Evolutionary conservation across 2,113 vertebrate species (phyloP).

Genomic region (Pungitius pungitius): DNA sequence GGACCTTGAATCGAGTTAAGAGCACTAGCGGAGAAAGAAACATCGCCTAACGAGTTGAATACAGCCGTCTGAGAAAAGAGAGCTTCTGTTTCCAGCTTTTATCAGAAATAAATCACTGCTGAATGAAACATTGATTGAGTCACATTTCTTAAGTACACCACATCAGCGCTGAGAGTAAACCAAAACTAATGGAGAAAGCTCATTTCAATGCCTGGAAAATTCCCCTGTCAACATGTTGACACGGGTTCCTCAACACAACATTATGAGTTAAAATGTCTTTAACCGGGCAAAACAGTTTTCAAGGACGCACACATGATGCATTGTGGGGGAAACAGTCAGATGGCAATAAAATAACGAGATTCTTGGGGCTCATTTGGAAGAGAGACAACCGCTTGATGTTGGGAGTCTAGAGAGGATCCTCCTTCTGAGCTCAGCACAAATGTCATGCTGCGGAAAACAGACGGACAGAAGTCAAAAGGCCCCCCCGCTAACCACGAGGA

Average conservation of each 20-base stretch:
- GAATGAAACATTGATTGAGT: not conserved
- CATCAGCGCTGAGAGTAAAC: not conserved
- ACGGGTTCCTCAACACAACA: too few relatives aligned
- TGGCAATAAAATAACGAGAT: not conserved
- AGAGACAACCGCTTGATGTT: not conserved
- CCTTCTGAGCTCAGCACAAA: not conserved
- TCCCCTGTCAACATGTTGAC: too few relatives aligned
- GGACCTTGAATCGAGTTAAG: not conserved
- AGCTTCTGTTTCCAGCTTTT: not conserved
- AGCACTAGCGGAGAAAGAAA: not conserved
- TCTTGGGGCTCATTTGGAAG: not conserved
- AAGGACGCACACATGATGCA: not conserved
- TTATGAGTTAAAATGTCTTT: too few relatives aligned
- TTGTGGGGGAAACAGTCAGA: not conserved
- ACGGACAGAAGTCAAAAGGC: not conserved
- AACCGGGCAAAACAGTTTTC: not conserved
- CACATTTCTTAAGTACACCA: not conserved
- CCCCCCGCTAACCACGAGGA: not conserved
- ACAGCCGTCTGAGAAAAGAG: not conserved
- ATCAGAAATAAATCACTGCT: not conserved
- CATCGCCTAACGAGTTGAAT: not conserved
- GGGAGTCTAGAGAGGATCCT: not conserved
- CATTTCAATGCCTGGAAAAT: not conserved
- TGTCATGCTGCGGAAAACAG: not conserved
- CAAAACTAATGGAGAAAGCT: too few relatives aligned